phyloP scores from a whole-genome alignment of 2,113 vertebrate species.

The Tachysurus vachellii region DNA sequence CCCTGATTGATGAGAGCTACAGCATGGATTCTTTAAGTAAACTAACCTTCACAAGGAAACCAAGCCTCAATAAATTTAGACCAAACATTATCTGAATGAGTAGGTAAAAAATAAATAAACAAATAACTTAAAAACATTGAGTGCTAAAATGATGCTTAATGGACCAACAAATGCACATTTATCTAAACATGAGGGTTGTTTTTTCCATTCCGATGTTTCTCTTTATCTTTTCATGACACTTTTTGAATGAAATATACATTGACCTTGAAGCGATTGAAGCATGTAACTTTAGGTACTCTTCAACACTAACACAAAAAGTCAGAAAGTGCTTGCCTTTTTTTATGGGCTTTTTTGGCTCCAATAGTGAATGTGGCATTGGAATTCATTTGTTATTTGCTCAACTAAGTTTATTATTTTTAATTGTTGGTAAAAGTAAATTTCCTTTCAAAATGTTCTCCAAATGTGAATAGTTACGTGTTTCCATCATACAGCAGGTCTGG shows the following conservation, averaged over 20 bases:
- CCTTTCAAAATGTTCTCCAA: neutral
- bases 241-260: conserved; percentile 46
- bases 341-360: neutral
- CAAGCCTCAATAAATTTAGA: neutral
- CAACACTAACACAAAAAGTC: neutral
- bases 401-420: neutral
- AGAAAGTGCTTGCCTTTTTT: neutral
- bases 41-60: neutral
- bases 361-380: neutral
- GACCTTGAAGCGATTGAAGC: conserved; percentile 46
- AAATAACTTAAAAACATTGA: neutral
- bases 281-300: conserved; percentile 39
- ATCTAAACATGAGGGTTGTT: conserved; percentile 6
- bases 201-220: conserved; percentile 42
- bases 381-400: neutral
- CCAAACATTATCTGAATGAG: neutral
- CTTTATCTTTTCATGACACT: conserved; percentile 30
- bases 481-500: neutral
- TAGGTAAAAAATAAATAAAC: neutral
- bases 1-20: neutral
- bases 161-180: conserved; percentile 1
- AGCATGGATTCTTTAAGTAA: neutral
- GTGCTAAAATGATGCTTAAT: neutral
- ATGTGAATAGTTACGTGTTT: neutral
- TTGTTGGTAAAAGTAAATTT: neutral